Base-by-base conservation (phyloP, 2,113 vertebrate species). In the Chaetodon auriga region DNA sequence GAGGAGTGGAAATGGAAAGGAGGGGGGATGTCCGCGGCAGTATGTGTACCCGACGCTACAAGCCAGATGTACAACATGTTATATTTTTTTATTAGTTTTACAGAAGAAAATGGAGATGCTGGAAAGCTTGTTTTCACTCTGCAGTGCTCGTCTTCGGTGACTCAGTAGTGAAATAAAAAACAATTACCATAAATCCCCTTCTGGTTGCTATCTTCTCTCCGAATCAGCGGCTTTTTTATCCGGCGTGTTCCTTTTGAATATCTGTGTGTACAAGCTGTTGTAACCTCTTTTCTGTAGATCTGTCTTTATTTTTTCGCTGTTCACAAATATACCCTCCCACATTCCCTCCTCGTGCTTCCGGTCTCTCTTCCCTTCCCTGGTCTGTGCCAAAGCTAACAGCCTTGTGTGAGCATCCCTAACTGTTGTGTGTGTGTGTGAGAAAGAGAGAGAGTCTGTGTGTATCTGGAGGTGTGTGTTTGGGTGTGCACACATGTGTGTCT, bases 361-460 rank as follows among this genome's bases (percentile, higher is more conserved):
- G 74, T 78, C 78, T 80, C 77, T 75, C 21, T 76, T 89, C 66
- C 68, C 65, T 76, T 90, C 77, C 77, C 65, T 41, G 30, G 19
- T 49, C 68, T 45, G 63, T 85, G 82, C 87, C 90, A 89, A 91
- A 82, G 69, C 91, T 82, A 89, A 91, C 85, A 90, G 84, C 71
- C 60, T 83, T 57, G 63, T 60, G 77, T 46, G 60, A 90, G 81
- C 68, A 78, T 86, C 79, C 60, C 45, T 71, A n/a, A 53, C 54
- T 68, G 46, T 38, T 0, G 46, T 46, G 16, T 75, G 73, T 49
- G 43, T 65, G 30, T 63, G 72, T 83, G 75, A 74, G 36, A 6
- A 54, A 48, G 36, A n/a, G 63, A 23, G 11, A 69, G 63, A 21
- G 69, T 55, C 38, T 23, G 3, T 68, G 62, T 65, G 70, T 61